Evolutionary conservation across 2,888 invertebrate genomes (phyloP).

Genomic region (Eulithis testata): DNA sequence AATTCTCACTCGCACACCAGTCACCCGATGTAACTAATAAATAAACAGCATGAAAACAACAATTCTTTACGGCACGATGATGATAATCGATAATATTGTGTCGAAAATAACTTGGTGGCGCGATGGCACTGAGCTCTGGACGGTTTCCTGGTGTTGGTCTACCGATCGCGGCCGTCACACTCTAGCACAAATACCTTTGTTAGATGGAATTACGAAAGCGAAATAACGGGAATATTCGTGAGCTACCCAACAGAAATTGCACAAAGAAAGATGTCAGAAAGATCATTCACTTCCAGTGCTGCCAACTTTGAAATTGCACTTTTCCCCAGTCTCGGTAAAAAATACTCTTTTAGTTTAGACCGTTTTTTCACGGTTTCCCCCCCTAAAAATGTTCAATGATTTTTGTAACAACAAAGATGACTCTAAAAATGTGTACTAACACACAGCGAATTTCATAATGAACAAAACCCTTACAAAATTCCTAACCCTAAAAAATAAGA

Average conservation of each 20-base stretch:
- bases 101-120: slow-evolving; percentile 64
- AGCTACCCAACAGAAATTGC: slow-evolving; percentile 70
- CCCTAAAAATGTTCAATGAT: no score
- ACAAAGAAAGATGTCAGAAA: slow-evolving; percentile 76
- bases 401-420: no score
- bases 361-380: no score
- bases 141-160: slow-evolving; percentile 57
- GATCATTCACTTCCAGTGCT: slow-evolving; percentile 22
- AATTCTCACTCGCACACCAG: slow-evolving; percentile 68
- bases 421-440: no score
- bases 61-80: slow-evolving; percentile 60
- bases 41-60: slow-evolving; percentile 77
- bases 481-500: no score
- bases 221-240: slow-evolving; percentile 81
- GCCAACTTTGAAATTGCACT: no score
- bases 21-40: slow-evolving; percentile 70
- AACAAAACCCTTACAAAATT: no score
- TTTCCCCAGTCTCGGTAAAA: no score
- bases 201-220: slow-evolving; percentile 76
- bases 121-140: slow-evolving; percentile 61
- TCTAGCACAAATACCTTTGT: slow-evolving; percentile 74
- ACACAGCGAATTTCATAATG: no score
- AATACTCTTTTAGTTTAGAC: no score
- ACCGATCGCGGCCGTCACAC: slow-evolving; percentile 63
- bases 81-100: slow-evolving; percentile 77